phyloP scores from a whole-genome alignment of 2,113 vertebrate genomes.

The Empidonax traillii region DNA sequence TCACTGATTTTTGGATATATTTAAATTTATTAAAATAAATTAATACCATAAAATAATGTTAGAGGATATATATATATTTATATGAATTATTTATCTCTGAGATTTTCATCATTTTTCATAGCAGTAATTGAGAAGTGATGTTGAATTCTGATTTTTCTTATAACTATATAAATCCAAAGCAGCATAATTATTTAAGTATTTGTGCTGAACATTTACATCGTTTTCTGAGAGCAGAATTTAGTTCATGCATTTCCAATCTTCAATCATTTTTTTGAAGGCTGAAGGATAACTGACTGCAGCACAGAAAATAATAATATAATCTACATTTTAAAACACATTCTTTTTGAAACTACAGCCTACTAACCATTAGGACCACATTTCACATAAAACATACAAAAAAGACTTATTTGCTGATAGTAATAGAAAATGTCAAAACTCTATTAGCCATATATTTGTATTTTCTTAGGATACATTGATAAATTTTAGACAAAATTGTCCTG shows the following conservation, averaged over 20 bases:
- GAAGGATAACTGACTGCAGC: background rate
- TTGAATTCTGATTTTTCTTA: background rate
- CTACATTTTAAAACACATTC: background rate
- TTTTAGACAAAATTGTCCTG: background rate
- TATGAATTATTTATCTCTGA: background rate
- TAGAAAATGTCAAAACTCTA: background rate
- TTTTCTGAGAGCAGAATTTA: background rate
- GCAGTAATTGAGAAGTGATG: background rate
- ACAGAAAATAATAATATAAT: background rate
- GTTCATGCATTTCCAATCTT: background rate
- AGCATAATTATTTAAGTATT: background rate
- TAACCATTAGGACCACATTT: background rate
- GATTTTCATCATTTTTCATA: background rate
- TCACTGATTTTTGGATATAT: accelerated
- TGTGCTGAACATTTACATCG: background rate
- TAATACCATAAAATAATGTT: background rate
- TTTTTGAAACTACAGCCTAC: background rate
- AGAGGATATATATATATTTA: background rate
- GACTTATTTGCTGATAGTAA: background rate
- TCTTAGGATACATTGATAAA: background rate
- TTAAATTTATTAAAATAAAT: background rate
- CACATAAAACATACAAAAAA: background rate
- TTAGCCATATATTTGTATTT: background rate
- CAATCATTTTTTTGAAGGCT: background rate
- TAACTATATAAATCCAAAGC: background rate